Percentiles rank a stretch among this genome's conserved stretches.
Evolutionary conservation across 2,888 invertebrate genomes (phyloP).

Genomic region (Apotomis betuletana): DNA sequence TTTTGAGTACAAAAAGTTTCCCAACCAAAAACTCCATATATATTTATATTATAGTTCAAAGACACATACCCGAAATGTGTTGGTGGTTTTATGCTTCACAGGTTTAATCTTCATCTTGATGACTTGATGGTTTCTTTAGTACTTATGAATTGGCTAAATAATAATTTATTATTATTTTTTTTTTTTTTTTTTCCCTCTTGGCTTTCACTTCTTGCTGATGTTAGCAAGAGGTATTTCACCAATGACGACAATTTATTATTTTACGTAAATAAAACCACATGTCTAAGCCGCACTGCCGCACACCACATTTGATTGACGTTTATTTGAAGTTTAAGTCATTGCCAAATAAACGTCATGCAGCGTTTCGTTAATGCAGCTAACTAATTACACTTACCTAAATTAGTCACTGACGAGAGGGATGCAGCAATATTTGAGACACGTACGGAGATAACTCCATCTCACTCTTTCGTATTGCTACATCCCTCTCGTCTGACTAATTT

Average conservation of each 20-base stretch:
- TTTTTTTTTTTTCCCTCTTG: no score
- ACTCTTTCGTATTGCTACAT: no score
- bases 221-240: no score
- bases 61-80: slow-evolving; percentile 89
- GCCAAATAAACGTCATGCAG: neutral
- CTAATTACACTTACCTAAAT: no score
- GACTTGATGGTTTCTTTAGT: slow-evolving; percentile 49
- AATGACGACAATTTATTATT: slow-evolving; percentile 34
- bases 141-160: slow-evolving; percentile 26
- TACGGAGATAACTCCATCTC: no score
- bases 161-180: slow-evolving; percentile 30
- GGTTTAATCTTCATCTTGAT: slow-evolving; percentile 88
- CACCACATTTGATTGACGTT: slow-evolving; percentile 37
- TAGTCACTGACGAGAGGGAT: no score
- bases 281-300: slow-evolving; percentile 21
- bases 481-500: no score
- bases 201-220: no score
- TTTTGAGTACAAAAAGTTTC: slow-evolving; percentile 37
- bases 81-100: slow-evolving; percentile 88
- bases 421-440: no score
- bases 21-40: slow-evolving; percentile 31
- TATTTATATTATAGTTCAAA: slow-evolving; percentile 32
- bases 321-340: neutral
- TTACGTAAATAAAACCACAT: slow-evolving; percentile 52
- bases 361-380: no score